A percentile compares a stretch with the other conserved stretches of the same genome.
Evolutionary conservation across 2,888 invertebrate genomes (phyloP).

Genomic region (Ramazzottius varieornatus): DNA sequence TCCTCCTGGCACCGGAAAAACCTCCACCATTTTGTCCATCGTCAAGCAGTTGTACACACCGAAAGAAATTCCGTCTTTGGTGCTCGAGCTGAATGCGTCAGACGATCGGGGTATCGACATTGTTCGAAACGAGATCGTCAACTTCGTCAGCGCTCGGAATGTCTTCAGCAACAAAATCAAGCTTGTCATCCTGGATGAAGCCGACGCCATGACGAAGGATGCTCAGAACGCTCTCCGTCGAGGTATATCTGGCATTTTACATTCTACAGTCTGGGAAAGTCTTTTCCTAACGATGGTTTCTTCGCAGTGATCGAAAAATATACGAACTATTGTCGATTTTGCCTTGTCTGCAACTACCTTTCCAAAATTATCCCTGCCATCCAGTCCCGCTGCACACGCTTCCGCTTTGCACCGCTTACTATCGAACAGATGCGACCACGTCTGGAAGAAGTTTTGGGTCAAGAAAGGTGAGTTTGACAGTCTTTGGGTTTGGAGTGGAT

Average conservation of each 20-base stretch:
- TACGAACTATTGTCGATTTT: constrained; percentile 90
- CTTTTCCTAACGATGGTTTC: constrained; percentile 10
- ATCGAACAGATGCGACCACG: constrained; percentile 64
- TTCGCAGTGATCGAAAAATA: constrained; percentile 85
- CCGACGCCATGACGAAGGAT: constrained; percentile 98
- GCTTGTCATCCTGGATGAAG: constrained; percentile 85
- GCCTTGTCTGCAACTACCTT: constrained; percentile 92
- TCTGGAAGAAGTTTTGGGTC: constrained; percentile 48
- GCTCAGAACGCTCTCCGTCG: constrained; percentile 89
- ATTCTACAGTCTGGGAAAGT: neutral
- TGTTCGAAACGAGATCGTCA: constrained; percentile 70
- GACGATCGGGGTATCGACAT: constrained; percentile 91
- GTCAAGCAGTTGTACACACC: constrained; percentile 68
- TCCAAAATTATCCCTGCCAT: constrained; percentile 95
- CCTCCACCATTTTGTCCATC: constrained; percentile 84
- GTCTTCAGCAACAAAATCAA: constrained; percentile 73
- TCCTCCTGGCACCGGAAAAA: constrained; percentile 93
- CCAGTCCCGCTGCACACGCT: constrained; percentile 87
- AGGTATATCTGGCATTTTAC: constrained; percentile 30
- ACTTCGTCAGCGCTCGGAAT: constrained; percentile 83
- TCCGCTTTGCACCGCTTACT: constrained; percentile 70
- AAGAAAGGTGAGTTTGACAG: constrained; percentile 52
- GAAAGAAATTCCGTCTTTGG: constrained; percentile 75
- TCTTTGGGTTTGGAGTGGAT: neutral
- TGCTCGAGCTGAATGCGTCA: constrained; percentile 64